These are phyloP conservation scores for Augochlorella aurata DNA, from an alignment of 2,888 invertebrate genomes.

Conservation along the genomic window DNA sequence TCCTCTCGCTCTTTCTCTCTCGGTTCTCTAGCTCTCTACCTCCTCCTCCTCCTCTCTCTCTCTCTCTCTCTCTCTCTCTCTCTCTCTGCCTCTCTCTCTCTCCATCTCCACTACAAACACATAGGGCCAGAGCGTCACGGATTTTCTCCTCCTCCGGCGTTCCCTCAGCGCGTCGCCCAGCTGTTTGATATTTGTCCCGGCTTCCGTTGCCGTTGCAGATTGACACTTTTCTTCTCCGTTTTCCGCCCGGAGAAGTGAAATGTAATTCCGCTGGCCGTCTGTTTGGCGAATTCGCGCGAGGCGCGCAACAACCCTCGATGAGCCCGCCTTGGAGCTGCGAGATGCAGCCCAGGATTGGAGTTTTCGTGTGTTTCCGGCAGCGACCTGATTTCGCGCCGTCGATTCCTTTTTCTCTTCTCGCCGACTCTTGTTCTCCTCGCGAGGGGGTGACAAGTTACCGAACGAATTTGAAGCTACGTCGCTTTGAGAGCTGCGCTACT, in stretches of 20 bases:
- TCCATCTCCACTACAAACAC: constrained; percentile 19
- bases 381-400: constrained; percentile 7
- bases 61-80: background rate
- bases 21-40: too few relatives aligned
- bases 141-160: constrained; percentile 13
- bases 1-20: background rate
- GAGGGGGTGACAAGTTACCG: background rate
- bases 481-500: background rate
- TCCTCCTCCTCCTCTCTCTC: too few relatives aligned
- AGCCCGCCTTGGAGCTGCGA: constrained; percentile 4
- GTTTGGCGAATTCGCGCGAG: constrained; percentile 13
- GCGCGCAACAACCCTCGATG: constrained; percentile 1
- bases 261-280: constrained; percentile 33
- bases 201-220: constrained; percentile 18
- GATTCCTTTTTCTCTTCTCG: background rate
- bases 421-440: background rate
- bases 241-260: constrained; percentile 26
- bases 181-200: constrained; percentile 37
- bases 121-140: constrained; percentile 6
- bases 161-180: background rate
- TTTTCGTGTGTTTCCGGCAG: background rate
- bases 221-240: constrained; percentile 26
- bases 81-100: background rate
- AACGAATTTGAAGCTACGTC: constrained; percentile 9
- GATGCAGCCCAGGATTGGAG: constrained; percentile 8